phyloP scores from a whole-genome alignment of 1,140 invertebrate species.

The Anagrus nilaparvatae region DNA sequence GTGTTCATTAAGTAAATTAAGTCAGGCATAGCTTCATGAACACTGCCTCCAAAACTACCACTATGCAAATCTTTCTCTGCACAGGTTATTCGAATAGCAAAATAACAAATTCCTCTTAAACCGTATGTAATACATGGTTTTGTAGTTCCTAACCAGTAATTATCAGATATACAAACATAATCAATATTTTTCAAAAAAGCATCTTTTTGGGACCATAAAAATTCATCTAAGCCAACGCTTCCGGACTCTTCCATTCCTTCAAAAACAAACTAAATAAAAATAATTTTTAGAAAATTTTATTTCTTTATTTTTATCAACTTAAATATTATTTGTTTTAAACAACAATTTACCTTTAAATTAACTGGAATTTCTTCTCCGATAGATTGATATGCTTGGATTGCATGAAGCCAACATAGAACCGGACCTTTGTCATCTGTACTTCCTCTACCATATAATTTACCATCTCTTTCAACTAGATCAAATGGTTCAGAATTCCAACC shows the following conservation, averaged over 20 bases:
- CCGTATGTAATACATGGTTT: constrained; percentile 98
- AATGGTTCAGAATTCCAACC: constrained; percentile 97
- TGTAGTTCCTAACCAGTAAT: constrained; percentile 95
- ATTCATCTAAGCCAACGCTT: constrained; percentile 86
- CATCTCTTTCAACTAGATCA: constrained; percentile 75
- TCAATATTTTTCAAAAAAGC: constrained; percentile 77
- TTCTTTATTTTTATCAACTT: background rate
- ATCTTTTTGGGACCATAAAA: constrained; percentile 65
- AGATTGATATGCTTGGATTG: constrained; percentile 78
- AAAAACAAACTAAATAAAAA: constrained; percentile 67
- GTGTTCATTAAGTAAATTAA: constrained; percentile 73
- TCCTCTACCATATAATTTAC: constrained; percentile 86
- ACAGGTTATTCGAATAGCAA: constrained; percentile 81
- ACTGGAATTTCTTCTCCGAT: constrained; percentile 68
- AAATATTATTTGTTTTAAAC: constrained; percentile 3
- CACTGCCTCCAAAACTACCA: constrained; percentile 86
- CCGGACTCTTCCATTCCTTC: constrained; percentile 99
- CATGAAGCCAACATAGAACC: constrained; percentile 88
- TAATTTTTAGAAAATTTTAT: background rate
- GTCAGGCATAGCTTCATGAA: constrained; percentile 83
- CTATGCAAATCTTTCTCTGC: constrained; percentile 90
- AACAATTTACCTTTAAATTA: constrained; percentile 68
- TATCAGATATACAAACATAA: constrained; percentile 96
- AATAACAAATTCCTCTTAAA: constrained; percentile 88
- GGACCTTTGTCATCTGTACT: constrained; percentile 92